Evolutionary conservation across 2,888 invertebrate genomes (phyloP).

Genomic region (Sceliomorpha sp.): DNA sequence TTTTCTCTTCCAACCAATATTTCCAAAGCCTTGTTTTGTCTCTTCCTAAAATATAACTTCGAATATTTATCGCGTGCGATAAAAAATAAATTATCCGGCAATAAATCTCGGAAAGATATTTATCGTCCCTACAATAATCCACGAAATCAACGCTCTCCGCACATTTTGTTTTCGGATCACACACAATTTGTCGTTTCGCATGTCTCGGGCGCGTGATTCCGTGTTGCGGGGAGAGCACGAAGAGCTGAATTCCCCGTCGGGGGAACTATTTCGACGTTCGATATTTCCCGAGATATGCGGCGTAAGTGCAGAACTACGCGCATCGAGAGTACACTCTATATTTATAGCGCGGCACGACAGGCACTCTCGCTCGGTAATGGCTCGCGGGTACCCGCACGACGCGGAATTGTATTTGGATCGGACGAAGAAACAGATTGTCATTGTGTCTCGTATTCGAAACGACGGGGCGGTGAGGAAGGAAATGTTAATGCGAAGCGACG

Average conservation of each 20-base stretch:
- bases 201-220: background rate
- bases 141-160: too few species aligned
- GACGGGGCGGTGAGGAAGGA: conserved; percentile 2
- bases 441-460: conserved; percentile 2
- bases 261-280: background rate
- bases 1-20: too few species aligned
- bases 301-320: conserved; percentile 11
- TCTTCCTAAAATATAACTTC: too few species aligned
- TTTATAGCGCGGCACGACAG: conserved; percentile 14
- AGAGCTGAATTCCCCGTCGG: background rate
- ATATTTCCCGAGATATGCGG: background rate
- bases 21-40: too few species aligned
- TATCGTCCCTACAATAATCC: too few species aligned
- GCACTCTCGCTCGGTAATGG: conserved; percentile 28
- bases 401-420: conserved; percentile 23
- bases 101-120: too few species aligned
- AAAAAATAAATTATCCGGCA: too few species aligned
- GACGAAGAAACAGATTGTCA: conserved; percentile 6
- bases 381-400: conserved; percentile 14
- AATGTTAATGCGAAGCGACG: conserved; percentile 3
- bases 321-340: conserved; percentile 15
- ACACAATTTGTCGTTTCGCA: background rate
- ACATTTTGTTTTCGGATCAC: background rate
- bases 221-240: background rate
- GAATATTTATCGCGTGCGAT: too few species aligned